Base-by-base conservation (phyloP, 2,888 invertebrate species). In the Dermolepida albohirtum region DNA sequence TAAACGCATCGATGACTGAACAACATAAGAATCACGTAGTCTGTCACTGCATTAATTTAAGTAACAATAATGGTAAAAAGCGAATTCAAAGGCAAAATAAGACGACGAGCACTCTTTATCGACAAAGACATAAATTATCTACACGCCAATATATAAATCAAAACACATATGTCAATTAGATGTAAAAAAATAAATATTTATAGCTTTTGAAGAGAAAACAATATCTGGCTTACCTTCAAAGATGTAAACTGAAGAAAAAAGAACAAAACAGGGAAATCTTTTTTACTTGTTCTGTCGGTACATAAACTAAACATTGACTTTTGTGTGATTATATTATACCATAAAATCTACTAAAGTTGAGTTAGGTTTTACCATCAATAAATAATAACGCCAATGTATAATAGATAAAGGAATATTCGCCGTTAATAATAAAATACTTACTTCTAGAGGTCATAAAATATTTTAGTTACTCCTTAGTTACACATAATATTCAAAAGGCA, bases 221-320 rank as follows among this genome's bases (percentile, higher is more conserved):
- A 70, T 71, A 70, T 70, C 68, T 71, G 66, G 70, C 69, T 70
- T 69, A 69, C 72, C 72, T 70, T 72, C 72, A 51, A 54, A 65
- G 49, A 57, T 51, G 43, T 63, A 49, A 49, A 12, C 16, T 14
- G 41, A 55, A 49, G 22, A 47, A 49, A 66, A 52, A 22, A 5
- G 29, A 16, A 29, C 12, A 62, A 62, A 29, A 62, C 47, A 16
- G 59, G 16, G 49, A 29, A 14, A 16, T 34, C 29, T 62, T 62
- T 29, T 47, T 44, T 43, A 47, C 47, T 62, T 47, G 47, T 39
- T 47, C 59, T 29, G 49, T 16, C 49, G 47, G 29, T 47, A 44
- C 43, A 47, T 62, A 11, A 22, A 49, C 16, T 49, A 49, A 49
- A 49, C 22, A 49, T 49, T 22, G 49, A 17, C 11, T 8, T 22